These are phyloP conservation scores for Myotis brandtii DNA, from an alignment of 2,113 vertebrate species.

Conservation along the genomic window DNA sequence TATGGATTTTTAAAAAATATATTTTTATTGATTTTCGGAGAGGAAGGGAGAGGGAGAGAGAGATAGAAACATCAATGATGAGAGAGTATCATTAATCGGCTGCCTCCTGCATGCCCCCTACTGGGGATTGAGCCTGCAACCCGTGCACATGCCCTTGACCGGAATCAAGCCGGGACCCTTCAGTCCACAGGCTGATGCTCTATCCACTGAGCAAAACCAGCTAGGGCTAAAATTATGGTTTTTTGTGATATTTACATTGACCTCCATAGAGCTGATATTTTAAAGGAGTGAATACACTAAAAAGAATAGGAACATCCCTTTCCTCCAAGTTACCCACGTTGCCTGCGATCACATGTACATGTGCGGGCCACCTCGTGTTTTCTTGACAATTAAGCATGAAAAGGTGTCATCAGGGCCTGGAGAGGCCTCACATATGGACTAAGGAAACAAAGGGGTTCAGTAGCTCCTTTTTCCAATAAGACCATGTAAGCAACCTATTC, in stretches of 20 bases:
- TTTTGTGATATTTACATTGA: neutral
- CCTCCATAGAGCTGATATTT: neutral
- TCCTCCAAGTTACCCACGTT: neutral
- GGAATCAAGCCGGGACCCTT: no score
- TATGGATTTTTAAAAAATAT: no score
- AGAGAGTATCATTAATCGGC: no score
- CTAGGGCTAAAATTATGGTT: neutral
- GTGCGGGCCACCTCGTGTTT: neutral
- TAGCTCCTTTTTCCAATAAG: neutral
- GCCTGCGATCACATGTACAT: neutral
- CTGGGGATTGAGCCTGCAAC: no score
- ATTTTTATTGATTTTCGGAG: no score
- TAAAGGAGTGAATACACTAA: neutral
- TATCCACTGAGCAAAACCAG: no score
- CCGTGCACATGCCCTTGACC: no score
- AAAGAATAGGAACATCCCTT: neutral
- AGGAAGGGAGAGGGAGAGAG: no score
- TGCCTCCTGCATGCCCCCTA: no score
- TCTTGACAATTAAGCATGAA: neutral
- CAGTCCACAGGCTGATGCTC: no score
- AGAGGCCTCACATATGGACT: neutral
- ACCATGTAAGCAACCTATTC: neutral
- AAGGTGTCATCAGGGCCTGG: neutral
- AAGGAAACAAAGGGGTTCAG: neutral
- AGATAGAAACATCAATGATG: no score